Base-by-base conservation (phyloP, 2,888 invertebrate species). In the Lasioglossum lativentre region DNA sequence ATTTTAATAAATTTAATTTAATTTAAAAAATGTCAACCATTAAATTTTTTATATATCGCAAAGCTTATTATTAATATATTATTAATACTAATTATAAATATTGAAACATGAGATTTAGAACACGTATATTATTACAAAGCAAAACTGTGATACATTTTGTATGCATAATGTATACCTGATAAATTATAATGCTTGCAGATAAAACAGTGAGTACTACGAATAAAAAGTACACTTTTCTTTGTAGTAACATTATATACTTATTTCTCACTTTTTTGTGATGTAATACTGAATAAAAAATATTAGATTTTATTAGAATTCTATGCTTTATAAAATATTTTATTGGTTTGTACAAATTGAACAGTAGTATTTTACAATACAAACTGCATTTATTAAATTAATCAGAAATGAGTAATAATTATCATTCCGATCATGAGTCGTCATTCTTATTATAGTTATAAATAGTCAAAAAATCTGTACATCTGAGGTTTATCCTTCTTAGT, bases 81-180 rank as follows among this genome's bases (percentile, higher is more conserved):
- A n/a, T n/a, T n/a, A n/a, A n/a, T n/a, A n/a, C n/a, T n/a, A 27
- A 68, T 16, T 52, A 45, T n/a, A 63, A 14, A 45, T 45, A 59
- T 40, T 45, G 5, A 16, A 34, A 23, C 27, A 63, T 56, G 8
- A 59, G 5, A 70, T 23, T 73, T 66, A 79, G 4, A 38, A 56
- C 19, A 56, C 52, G 1, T 6, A 30, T 30, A 38, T 75, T 30
- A 68, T 80, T 56, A 59, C 42, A n/a, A 52, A 74, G 42, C 42
- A 73, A 73, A 56, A 42, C 38, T 82, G 74, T 74, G 73, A 82
- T 78, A 78, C 34, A 56, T 47, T 75, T 30, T 72, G 63, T 47
- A 16, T 45, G 40, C 63, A 30, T 75, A 47, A 52, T 30, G 75
- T 68, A 78, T 89, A 89, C 88, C 89, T 88, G 89, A 83, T 86